These are phyloP conservation scores for Macroteleia sp. DNA, from an alignment of 2,888 invertebrate genomes.

Conservation along the genomic window DNA sequence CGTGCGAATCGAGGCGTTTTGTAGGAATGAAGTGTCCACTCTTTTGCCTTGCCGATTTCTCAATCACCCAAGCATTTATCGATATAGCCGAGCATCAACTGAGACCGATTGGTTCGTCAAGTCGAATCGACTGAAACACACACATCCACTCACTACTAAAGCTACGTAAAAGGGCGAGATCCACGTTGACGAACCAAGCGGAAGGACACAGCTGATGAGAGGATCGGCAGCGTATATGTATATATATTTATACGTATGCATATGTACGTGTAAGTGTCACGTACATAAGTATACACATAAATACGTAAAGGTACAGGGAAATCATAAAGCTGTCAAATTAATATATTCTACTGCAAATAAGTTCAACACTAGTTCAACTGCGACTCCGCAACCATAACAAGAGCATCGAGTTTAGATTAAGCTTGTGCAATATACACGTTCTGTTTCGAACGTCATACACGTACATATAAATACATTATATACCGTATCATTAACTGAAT, in stretches of 20 bases:
- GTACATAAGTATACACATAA: constrained; percentile 58
- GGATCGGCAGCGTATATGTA: constrained; percentile 62
- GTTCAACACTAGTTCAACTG: constrained; percentile 83
- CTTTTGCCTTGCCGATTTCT: constrained; percentile 67
- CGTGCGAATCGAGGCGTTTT: constrained; percentile 56
- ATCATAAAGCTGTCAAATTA: constrained; percentile 83
- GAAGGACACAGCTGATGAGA: constrained; percentile 42
- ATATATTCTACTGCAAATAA: constrained; percentile 84
- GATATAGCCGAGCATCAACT: constrained; percentile 79
- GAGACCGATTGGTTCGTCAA: constrained; percentile 79
- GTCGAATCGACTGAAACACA: constrained; percentile 77
- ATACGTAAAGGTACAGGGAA: constrained; percentile 73
- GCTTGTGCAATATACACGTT: constrained; percentile 55
- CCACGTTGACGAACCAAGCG: constrained; percentile 73
- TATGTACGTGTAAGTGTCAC: constrained; percentile 26
- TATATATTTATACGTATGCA: constrained; percentile 55
- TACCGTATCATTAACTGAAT: constrained; percentile 35
- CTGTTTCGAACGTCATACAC: constrained; percentile 35
- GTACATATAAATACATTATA: constrained; percentile 26
- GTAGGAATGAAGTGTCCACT: constrained; percentile 55
- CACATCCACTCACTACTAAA: constrained; percentile 81
- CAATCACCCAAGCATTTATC: constrained; percentile 82
- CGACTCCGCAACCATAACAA: constrained; percentile 84
- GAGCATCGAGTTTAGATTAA: constrained; percentile 69
- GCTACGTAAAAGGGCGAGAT: constrained; percentile 68